A percentile compares a stretch with the other conserved stretches of the same genome.
phyloP scores from a whole-genome alignment of 2,797 vertebrate genomes.

The Phalloptychus januarius region DNA sequence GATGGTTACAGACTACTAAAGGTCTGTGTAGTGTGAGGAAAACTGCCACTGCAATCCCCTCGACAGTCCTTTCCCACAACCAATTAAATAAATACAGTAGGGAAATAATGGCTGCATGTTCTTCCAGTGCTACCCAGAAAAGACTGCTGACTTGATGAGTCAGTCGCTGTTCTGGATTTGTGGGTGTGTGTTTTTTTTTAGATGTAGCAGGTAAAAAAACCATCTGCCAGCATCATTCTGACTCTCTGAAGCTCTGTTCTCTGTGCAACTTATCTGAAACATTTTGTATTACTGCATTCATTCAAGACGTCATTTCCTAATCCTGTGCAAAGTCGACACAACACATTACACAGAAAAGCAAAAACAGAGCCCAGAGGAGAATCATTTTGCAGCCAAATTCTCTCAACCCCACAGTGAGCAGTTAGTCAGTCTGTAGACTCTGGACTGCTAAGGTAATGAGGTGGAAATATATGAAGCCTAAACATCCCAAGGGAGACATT shows the following conservation, averaged over 20 bases:
- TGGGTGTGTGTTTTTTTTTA: conserved; percentile 10
- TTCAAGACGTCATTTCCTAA: conserved; percentile 13
- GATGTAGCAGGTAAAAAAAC: background rate
- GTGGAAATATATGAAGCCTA: conserved; percentile 61
- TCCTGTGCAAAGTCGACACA: conserved; percentile 5
- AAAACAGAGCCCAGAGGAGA: conserved; percentile 27
- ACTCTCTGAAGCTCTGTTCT: conserved; percentile 2
- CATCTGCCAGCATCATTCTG: background rate
- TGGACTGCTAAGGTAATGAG: conserved; percentile 61
- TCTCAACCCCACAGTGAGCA: conserved; percentile 16
- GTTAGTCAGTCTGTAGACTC: conserved; percentile 37
- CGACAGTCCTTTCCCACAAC: conserved; percentile 11
- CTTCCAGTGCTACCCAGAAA: conserved; percentile 16
- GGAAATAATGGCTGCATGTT: conserved; percentile 24
- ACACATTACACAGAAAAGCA: conserved; percentile 14
- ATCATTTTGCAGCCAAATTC: conserved; percentile 22
- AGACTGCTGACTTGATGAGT: conserved; percentile 12
- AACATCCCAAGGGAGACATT: conserved; percentile 64
- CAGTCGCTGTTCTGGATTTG: background rate
- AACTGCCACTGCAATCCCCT: background rate
- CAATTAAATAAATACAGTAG: conserved; percentile 38
- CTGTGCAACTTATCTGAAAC: background rate
- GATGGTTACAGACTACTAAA: background rate
- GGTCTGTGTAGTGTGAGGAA: background rate
- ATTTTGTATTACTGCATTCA: background rate